phyloP scores from a whole-genome alignment of 2,113 vertebrate genomes.

The Prochilodus magdalenae region DNA sequence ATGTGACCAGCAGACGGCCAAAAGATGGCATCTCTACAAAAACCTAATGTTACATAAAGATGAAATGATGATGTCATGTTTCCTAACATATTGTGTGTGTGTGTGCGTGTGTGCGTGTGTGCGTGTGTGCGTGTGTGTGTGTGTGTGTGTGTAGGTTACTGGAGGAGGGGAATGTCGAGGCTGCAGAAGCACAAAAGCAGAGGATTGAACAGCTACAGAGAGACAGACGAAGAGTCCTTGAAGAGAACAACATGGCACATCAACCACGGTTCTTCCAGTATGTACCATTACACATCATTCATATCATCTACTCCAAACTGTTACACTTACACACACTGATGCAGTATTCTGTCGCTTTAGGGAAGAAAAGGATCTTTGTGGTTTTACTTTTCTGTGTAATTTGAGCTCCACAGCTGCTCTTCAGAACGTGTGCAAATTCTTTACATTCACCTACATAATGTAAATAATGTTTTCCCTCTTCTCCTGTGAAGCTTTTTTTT shows the following conservation, averaged over 20 bases:
- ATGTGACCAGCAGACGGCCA: not conserved
- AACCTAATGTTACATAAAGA: not conserved
- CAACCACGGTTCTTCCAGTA: slow-evolving; percentile 95
- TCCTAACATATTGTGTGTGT: not conserved
- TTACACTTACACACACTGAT: too few relatives aligned
- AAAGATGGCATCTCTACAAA: slow-evolving; percentile 6
- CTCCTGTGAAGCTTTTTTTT: too few relatives aligned
- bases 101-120: too few relatives aligned
- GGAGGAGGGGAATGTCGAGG: slow-evolving; percentile 91
- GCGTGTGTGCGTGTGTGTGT: slow-evolving; percentile 31
- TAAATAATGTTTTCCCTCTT: too few relatives aligned
- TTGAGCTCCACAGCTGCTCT: too few relatives aligned
- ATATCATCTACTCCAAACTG: not conserved
- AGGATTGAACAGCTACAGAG: slow-evolving; percentile 94
- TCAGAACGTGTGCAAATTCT: too few relatives aligned
- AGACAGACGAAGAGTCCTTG: slow-evolving; percentile 85
- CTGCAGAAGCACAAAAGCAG: slow-evolving; percentile 91
- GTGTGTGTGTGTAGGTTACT: slow-evolving; percentile 78
- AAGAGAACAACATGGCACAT: slow-evolving; percentile 85
- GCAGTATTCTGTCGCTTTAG: too few relatives aligned
- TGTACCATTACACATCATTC: not conserved
- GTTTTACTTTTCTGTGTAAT: too few relatives aligned
- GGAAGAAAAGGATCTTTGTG: too few relatives aligned
- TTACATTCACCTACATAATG: too few relatives aligned
- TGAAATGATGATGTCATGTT: not conserved